Percentiles rank a stretch among this genome's conserved stretches.
Conservation (phyloP, 2,797 vertebrate species). For the Cercopithecus neglectus region DNA sequence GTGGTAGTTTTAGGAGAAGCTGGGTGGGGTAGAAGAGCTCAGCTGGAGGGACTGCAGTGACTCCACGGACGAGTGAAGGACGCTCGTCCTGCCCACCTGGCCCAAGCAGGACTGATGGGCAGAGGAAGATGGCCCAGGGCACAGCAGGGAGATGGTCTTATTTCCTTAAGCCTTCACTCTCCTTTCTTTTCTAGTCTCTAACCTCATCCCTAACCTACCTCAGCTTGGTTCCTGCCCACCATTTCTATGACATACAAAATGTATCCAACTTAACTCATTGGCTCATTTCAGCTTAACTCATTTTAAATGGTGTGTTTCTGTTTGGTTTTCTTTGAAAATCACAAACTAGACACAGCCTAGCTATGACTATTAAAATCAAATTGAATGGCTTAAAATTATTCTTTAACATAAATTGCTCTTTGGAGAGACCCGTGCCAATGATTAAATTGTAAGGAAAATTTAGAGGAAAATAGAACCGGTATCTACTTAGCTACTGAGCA, state of each 20-base stretch:
- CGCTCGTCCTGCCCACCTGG: rapidly evolving
- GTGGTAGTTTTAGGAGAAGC: slow-evolving; percentile 71
- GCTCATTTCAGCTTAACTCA: not conserved
- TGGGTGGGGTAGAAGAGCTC: slow-evolving; percentile 9
- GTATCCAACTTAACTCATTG: not conserved
- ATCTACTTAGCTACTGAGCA: rapidly evolving
- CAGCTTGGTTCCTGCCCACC: rapidly evolving
- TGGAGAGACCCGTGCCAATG: not conserved
- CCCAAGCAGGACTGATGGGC: not conserved
- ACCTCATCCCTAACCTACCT: rapidly evolving
- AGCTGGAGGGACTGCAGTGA: slow-evolving; percentile 17
- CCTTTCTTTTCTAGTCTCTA: not conserved
- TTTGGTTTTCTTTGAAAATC: not conserved
- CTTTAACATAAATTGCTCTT: not conserved
- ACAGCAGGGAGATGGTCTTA: rapidly evolving
- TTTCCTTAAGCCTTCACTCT: not conserved
- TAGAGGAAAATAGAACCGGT: rapidly evolving
- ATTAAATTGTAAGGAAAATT: not conserved
- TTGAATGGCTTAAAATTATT: not conserved
- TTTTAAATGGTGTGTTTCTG: not conserved
- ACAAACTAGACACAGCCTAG: not conserved
- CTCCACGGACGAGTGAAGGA: not conserved
- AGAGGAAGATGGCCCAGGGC: rapidly evolving
- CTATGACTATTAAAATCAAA: not conserved
- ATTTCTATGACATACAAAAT: rapidly evolving